These are phyloP conservation scores for Cladopsammia gracilis DNA, from an alignment of 64 coral and sea anemone species.

Conservation along the genomic window DNA sequence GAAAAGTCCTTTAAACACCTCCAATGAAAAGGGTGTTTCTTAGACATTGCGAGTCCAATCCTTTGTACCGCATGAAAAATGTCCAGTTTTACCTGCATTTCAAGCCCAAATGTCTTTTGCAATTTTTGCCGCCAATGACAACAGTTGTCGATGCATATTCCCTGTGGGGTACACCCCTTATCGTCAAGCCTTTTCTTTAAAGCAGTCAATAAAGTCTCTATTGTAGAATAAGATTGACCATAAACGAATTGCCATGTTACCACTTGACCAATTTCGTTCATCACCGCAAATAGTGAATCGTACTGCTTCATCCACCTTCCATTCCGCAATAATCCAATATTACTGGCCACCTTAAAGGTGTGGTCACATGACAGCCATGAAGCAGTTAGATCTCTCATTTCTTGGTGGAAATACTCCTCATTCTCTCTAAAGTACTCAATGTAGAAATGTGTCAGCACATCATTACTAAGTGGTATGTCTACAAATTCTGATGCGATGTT, in stretches of 20 bases:
- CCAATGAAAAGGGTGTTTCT: conserved; percentile 17
- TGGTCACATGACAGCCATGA: conserved; percentile 58
- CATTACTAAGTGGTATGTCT: no score
- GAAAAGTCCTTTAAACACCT: conserved; percentile 17
- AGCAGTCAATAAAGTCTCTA: no score
- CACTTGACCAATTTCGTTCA: conserved; percentile 63
- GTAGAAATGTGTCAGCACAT: no score
- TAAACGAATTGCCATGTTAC: conserved; percentile 38
- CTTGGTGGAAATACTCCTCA: no score
- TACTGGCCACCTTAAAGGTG: conserved; percentile 31
- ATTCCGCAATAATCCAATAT: conserved; percentile 31
- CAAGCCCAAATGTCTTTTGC: neutral
- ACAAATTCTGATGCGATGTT: no score
- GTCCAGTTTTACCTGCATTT: conserved; percentile 18
- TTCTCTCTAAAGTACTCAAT: no score
- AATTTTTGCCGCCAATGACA: conserved; percentile 49
- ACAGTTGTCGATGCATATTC: conserved; percentile 36
- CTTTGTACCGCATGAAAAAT: conserved; percentile 66
- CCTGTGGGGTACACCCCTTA: neutral
- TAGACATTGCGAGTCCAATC: conserved; percentile 24
- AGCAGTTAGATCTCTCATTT: neutral
- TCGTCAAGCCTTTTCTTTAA: no score
- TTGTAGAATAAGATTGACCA: no score
- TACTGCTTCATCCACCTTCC: conserved; percentile 49
- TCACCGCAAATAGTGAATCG: conserved; percentile 53